Evolutionary conservation across 2,888 invertebrate species (phyloP).

Genomic region (Onthophagus sagittarius): DNA sequence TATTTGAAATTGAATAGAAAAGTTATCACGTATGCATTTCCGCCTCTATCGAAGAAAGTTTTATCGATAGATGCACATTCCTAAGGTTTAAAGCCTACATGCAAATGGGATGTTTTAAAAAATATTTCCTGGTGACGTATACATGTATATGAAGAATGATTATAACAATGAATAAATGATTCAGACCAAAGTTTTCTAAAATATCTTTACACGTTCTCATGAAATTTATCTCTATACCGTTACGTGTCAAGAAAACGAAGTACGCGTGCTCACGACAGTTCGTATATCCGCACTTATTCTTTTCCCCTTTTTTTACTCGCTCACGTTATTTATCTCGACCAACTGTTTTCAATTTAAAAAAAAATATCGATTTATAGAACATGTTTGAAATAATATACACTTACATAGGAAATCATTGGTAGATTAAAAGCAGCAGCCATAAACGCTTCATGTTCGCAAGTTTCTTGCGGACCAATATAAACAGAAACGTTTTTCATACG

Average conservation of each 20-base stretch:
- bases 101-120: neutral
- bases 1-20: neutral
- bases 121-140: neutral
- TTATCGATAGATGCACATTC: neutral
- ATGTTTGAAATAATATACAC: constrained; percentile 46
- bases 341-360: neutral
- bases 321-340: neutral
- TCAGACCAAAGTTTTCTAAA: neutral
- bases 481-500: constrained; percentile 80
- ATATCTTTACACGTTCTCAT: neutral
- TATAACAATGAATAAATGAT: too few species aligned
- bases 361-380: neutral
- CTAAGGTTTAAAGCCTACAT: neutral
- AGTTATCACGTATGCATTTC: neutral
- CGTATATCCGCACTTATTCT: neutral
- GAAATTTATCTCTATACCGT: neutral
- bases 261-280: neutral
- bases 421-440: constrained; percentile 92
- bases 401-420: constrained; percentile 95
- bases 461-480: constrained; percentile 87
- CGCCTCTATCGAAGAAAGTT: neutral
- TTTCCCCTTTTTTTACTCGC: neutral
- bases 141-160: too few species aligned
- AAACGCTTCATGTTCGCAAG: constrained; percentile 88
- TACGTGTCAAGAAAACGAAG: neutral